Base-by-base conservation (phyloP, 2,113 vertebrate species). In the Falcunculus frontatus region DNA sequence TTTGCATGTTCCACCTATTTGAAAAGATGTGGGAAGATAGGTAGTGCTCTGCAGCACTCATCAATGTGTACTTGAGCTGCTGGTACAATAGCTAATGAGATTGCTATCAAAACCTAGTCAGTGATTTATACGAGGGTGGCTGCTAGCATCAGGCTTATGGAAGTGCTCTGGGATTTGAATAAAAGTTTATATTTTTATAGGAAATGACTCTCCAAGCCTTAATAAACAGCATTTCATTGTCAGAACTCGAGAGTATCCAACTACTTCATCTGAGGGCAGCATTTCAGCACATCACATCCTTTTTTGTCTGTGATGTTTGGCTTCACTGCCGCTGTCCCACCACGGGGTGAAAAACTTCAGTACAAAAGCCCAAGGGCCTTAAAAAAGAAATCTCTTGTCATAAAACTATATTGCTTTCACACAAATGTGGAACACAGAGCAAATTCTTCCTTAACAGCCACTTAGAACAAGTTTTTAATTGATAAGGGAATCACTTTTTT, bases 21-120 rank as follows among this genome's bases (percentile, higher is more conserved):
- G 77, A 87, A 94, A 89, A 76, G 65, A 81, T 72, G 70, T 92
- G 75, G 92, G 90, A 90, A 92, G 87, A 60, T 20, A 68, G 68
- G n/a, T 49, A 87, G 47, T 78, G 70, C 80, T 93, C 42, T 0
- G 0, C 35, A 78, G 79, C 60, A 16, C 68, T 93, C 59, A 64
- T 91, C 65, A 44, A 1, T n/a, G 18, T 49, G 56, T 59, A 16
- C 16, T 1, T 53, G 85, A 91, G n/a, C 52, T 96, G 39, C 42
- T 67, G 25, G 13, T 89, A 75, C 49, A 74, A 52, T 14, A 89
- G 81, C 65, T 93, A 55, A 65, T 67, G 79, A 85, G 68, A 57
- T 52, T 78, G 64, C 82, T 91, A 53, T 86, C 59, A 73, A 73
- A 93, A 76, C 0, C 1, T 46, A 79, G 55, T 75, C 70, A 42